A percentile compares a stretch with the other conserved stretches of the same genome.
phyloP scores from a whole-genome alignment of 2,888 invertebrate species.

The Leucoptera coffeella region DNA sequence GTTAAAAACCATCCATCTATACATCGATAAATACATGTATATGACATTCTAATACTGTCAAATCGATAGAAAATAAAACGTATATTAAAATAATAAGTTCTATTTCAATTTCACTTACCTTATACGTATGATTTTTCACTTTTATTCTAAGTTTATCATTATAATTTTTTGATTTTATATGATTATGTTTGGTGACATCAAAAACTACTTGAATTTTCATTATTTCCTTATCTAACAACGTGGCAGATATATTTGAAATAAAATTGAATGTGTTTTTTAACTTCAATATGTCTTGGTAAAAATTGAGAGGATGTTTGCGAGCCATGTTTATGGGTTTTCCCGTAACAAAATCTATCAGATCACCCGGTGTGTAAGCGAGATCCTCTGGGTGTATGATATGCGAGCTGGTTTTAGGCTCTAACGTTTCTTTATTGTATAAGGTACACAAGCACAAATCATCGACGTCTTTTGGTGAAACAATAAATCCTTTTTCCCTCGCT shows the following conservation, averaged over 20 bases:
- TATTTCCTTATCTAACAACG: slow-evolving; percentile 30
- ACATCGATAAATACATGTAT: no score
- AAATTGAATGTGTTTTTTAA: slow-evolving; percentile 36
- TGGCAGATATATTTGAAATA: slow-evolving; percentile 25
- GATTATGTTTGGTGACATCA: slow-evolving; percentile 33
- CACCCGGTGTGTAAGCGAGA: no score
- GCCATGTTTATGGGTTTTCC: slow-evolving; percentile 23
- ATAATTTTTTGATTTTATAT: slow-evolving; percentile 28
- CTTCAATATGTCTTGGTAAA: slow-evolving; percentile 37
- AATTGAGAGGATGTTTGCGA: slow-evolving; percentile 21
- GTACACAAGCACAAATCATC: slow-evolving; percentile 30
- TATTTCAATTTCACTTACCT: no score
- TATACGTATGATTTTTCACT: slow-evolving; percentile 39
- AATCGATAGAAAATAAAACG: no score
- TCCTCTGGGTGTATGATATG: no score
- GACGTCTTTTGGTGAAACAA: slow-evolving; percentile 20
- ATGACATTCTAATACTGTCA: not conserved
- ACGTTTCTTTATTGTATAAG: slow-evolving; percentile 26
- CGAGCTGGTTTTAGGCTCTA: slow-evolving; percentile 18
- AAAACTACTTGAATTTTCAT: slow-evolving; percentile 40
- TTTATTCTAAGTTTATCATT: slow-evolving; percentile 29
- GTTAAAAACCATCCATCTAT: no score
- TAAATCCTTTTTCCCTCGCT: slow-evolving; percentile 26
- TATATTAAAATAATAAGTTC: no score
- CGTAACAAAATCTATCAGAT: slow-evolving; percentile 35